These are phyloP conservation scores for Ciona savignyi DNA, from an alignment of 23 tunicate species.

Conservation along the genomic window DNA sequence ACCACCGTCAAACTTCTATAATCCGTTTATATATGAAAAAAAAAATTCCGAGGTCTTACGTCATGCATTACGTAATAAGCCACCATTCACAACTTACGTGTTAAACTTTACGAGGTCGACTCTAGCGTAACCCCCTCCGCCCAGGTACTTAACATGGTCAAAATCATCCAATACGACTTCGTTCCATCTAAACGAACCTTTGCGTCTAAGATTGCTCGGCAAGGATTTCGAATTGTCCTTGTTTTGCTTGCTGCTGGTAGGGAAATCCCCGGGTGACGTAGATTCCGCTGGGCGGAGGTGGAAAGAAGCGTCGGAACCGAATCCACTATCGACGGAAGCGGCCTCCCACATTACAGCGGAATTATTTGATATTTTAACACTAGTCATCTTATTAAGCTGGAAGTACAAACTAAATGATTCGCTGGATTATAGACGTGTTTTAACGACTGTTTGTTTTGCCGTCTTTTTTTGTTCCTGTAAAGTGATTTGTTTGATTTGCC, in stretches of 20 bases:
- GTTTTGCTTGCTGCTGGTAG: background rate
- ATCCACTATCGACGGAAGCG: slow-evolving; percentile 56
- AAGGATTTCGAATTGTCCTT: slow-evolving; percentile 12
- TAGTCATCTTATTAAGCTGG: background rate
- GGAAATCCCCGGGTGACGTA: background rate
- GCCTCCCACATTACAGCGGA: slow-evolving; percentile 28
- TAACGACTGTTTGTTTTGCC: no score
- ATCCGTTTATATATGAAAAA: no score
- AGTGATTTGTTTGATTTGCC: no score
- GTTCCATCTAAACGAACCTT: slow-evolving; percentile 9
- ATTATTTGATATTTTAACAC: background rate
- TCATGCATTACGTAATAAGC: background rate
- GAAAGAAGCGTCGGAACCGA: slow-evolving; percentile 32
- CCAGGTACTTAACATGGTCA: slow-evolving; percentile 25
- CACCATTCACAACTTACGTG: slow-evolving; percentile 19
- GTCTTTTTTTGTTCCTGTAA: no score
- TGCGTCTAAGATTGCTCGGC: slow-evolving; percentile 1
- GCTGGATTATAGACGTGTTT: no score
- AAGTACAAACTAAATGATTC: no score
- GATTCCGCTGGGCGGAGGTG: background rate
- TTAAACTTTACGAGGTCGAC: slow-evolving; percentile 48
- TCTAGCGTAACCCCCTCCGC: slow-evolving; percentile 75
- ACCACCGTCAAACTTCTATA: no score
- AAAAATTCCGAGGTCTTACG: background rate
- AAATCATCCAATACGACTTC: slow-evolving; percentile 46